Evolutionary conservation across 1,140 invertebrate genomes (phyloP).

Genomic region (Pseudomyrmex gracilis): DNA sequence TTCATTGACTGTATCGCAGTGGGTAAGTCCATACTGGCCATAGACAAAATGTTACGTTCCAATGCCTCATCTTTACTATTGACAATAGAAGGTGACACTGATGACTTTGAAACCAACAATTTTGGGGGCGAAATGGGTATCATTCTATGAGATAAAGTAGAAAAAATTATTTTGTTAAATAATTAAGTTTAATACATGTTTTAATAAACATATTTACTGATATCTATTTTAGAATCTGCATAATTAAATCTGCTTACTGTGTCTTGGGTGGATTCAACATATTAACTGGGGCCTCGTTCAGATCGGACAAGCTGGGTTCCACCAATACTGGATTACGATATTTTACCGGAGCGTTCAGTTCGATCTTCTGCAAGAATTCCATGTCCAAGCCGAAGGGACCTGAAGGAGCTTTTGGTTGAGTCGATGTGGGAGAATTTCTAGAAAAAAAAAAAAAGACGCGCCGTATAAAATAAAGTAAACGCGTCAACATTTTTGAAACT

Average conservation of each 20-base stretch:
- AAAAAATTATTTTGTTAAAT: background rate
- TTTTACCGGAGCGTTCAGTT: constrained; percentile 82
- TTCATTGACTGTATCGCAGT: constrained; percentile 89
- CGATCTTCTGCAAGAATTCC: constrained; percentile 88
- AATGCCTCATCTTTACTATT: constrained; percentile 84
- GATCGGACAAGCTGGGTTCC: constrained; percentile 83
- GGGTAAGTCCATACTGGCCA: constrained; percentile 89
- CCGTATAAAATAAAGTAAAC: background rate
- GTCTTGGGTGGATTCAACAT: constrained; percentile 70
- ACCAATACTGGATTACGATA: constrained; percentile 84
- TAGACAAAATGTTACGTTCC: constrained; percentile 88
- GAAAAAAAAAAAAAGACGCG: constrained; percentile 67
- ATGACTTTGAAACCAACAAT: constrained; percentile 79
- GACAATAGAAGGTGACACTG: constrained; percentile 71
- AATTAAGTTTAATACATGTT: background rate
- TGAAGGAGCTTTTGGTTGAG: constrained; percentile 82
- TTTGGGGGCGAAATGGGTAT: constrained; percentile 85
- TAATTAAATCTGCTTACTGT: constrained; percentile 73
- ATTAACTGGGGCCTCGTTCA: constrained; percentile 74
- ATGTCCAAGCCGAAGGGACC: constrained; percentile 91
- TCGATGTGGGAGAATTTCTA: constrained; percentile 77
- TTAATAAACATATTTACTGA: background rate
- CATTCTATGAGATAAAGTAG: constrained; percentile 75
- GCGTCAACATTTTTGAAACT: background rate
- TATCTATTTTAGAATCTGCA: constrained; percentile 18